phyloP scores from a whole-genome alignment of 2,113 vertebrate genomes.

The Camelus bactrianus region DNA sequence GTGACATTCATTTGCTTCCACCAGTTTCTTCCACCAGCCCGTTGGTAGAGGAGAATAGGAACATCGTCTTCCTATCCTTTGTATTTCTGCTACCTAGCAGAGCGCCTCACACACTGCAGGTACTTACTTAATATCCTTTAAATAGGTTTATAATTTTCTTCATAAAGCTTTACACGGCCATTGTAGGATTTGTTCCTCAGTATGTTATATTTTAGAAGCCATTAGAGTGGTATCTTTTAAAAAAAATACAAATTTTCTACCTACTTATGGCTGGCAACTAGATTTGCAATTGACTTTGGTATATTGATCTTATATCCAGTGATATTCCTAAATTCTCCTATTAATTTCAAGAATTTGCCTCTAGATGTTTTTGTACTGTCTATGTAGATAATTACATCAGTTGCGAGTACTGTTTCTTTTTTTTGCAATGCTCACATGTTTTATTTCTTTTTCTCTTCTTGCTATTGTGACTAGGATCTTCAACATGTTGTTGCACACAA shows the following conservation, averaged over 20 bases:
- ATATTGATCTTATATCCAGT: neutral
- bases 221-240: neutral
- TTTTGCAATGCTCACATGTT: neutral
- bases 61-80: neutral
- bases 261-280: neutral
- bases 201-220: neutral
- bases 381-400: neutral
- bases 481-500: neutral
- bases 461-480: slow-evolving; percentile 21
- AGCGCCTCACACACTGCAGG: neutral
- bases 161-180: neutral
- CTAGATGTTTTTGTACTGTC: neutral
- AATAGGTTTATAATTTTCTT: neutral
- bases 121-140: neutral
- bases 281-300: neutral
- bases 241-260: neutral
- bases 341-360: slow-evolving; percentile 39
- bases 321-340: neutral
- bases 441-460: neutral
- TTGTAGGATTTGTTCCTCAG: neutral
- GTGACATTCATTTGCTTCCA: neutral
- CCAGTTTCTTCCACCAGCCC: neutral
- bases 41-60: neutral
- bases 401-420: neutral
- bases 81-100: neutral